Conservation (phyloP, 2,113 vertebrate genomes). For the Ploceus nigricollis region DNA sequence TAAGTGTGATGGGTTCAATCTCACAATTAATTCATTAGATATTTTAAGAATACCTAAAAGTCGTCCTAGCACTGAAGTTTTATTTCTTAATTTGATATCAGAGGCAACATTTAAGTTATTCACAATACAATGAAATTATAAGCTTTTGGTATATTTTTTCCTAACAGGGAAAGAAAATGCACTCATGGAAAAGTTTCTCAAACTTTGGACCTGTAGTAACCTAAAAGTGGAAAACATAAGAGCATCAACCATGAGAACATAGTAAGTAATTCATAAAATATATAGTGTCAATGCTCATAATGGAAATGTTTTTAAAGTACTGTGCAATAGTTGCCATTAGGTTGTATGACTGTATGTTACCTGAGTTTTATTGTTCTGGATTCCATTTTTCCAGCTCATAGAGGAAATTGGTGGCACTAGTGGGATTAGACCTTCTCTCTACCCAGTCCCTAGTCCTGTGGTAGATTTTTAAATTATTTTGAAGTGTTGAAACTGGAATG, state of each 20-base stretch:
- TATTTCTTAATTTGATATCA: background rate
- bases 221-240: background rate
- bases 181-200: background rate
- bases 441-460: background rate
- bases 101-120: background rate
- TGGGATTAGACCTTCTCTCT: background rate
- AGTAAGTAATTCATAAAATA: background rate
- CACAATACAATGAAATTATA: background rate
- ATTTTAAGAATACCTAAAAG: background rate
- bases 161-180: background rate
- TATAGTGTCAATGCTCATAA: background rate
- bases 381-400: background rate
- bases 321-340: background rate
- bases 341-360: background rate
- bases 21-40: background rate
- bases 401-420: background rate
- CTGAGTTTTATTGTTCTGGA: background rate
- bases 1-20: background rate
- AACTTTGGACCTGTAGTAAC: background rate
- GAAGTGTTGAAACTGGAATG: background rate
- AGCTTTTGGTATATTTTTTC: background rate
- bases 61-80: background rate
- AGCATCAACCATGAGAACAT: background rate
- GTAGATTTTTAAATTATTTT: background rate
- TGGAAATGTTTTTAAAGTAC: background rate